Evolutionary conservation across 2,113 vertebrate species (phyloP).

Genomic region (Cichladusa arquata): DNA sequence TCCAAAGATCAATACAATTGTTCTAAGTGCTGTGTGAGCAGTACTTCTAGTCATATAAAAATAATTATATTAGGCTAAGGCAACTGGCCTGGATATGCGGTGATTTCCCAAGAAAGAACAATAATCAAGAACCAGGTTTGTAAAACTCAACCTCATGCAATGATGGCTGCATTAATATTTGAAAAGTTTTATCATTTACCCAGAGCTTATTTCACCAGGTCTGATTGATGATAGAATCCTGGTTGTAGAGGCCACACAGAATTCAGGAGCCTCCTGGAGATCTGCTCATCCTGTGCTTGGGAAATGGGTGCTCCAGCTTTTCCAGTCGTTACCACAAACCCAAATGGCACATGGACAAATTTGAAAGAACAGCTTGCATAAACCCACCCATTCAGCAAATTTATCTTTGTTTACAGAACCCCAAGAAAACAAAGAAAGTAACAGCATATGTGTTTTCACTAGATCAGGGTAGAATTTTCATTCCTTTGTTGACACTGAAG

Average conservation of each 20-base stretch:
- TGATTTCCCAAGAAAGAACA: neutral
- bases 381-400: neutral
- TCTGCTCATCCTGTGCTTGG: neutral
- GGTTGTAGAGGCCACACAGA: neutral
- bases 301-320: neutral
- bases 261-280: neutral
- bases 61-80: neutral
- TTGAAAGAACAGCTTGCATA: neutral
- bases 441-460: neutral
- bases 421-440: neutral
- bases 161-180: conserved; percentile 28
- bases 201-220: neutral
- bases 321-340: neutral
- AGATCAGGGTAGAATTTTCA: neutral
- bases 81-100: neutral
- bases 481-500: neutral
- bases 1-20: neutral
- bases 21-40: neutral
- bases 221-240: neutral
- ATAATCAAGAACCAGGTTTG: neutral
- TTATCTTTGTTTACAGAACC: neutral
- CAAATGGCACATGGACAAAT: neutral
- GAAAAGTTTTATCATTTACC: conserved; percentile 31
- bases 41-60: neutral
- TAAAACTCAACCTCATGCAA: neutral